Evolutionary conservation across 1,140 invertebrate genomes (phyloP).

Genomic region (Platyura marginata): DNA sequence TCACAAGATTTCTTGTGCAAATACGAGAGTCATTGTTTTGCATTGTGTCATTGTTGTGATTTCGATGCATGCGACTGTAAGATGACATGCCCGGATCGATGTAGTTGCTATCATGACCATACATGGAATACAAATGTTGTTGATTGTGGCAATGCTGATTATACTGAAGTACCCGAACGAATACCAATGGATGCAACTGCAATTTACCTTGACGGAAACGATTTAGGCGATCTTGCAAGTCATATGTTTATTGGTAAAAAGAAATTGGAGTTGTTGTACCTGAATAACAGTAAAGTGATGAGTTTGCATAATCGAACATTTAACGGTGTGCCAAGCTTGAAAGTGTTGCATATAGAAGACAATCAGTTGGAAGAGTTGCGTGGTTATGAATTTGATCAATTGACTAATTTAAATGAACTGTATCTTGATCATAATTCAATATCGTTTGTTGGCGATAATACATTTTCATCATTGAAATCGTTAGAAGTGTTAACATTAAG

Average conservation of each 20-base stretch:
- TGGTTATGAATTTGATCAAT: constrained; percentile 53
- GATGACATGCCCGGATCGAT: constrained; percentile 76
- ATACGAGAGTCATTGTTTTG: constrained; percentile 77
- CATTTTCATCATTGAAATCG: constrained; percentile 50
- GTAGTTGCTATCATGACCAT: constrained; percentile 75
- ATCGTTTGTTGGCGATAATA: constrained; percentile 49
- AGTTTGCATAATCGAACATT: constrained; percentile 71
- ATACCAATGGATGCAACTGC: constrained; percentile 83
- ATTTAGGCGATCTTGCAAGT: constrained; percentile 56
- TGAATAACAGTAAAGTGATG: constrained; percentile 63
- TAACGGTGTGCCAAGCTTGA: constrained; percentile 53
- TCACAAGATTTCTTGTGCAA: constrained; percentile 69
- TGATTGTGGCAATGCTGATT: constrained; percentile 62
- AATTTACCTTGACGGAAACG: constrained; percentile 73
- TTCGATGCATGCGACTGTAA: constrained; percentile 82
- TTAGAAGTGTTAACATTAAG: constrained; percentile 61
- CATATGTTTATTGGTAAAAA: constrained; percentile 78
- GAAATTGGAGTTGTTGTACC: constrained; percentile 60
- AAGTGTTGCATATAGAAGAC: constrained; percentile 64
- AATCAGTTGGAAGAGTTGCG: constrained; percentile 54
- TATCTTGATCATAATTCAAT: constrained; percentile 68
- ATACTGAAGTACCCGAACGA: constrained; percentile 49
- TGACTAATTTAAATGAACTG: constrained; percentile 57
- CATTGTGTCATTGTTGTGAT: constrained; percentile 76
- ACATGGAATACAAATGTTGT: constrained; percentile 82